Percentiles rank a stretch among this genome's conserved stretches.
Evolutionary conservation across 2,888 invertebrate species (phyloP).

Genomic region (Chloroclysta siterata): DNA sequence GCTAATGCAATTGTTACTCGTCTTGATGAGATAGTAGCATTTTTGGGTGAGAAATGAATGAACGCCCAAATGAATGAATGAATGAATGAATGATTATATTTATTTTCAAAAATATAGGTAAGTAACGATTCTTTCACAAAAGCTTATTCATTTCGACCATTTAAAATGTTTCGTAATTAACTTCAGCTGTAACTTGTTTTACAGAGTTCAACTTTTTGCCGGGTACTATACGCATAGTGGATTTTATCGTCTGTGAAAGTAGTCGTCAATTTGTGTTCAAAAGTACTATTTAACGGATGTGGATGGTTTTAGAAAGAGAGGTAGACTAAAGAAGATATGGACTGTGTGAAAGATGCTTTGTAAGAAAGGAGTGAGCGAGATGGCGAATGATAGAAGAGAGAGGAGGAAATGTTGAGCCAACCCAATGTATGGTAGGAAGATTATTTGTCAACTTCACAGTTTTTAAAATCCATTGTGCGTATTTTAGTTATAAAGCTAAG

Average conservation of each 20-base stretch:
- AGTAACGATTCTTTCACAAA: background rate
- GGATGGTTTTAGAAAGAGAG: too few relatives aligned
- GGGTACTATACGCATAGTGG: background rate
- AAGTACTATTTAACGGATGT: too few relatives aligned
- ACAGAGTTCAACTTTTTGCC: conserved; percentile 1
- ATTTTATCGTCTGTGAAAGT: background rate
- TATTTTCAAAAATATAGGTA: background rate
- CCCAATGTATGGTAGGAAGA: too few relatives aligned
- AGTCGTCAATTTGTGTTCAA: background rate
- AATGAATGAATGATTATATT: background rate
- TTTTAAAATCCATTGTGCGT: background rate
- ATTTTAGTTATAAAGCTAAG: background rate
- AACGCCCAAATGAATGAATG: background rate
- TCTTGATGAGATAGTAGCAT: too few relatives aligned
- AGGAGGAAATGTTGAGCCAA: too few relatives aligned
- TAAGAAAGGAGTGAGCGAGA: too few relatives aligned
- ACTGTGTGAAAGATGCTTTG: too few relatives aligned
- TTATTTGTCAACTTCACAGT: background rate
- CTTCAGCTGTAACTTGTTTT: background rate
- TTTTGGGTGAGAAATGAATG: too few relatives aligned
- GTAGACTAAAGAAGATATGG: too few relatives aligned
- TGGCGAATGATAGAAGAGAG: too few relatives aligned
- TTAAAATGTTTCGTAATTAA: background rate
- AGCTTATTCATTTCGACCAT: background rate
- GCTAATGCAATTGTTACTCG: too few relatives aligned